Conservation (phyloP, 2,113 vertebrate species). For the Tenrec ecaudatus region DNA sequence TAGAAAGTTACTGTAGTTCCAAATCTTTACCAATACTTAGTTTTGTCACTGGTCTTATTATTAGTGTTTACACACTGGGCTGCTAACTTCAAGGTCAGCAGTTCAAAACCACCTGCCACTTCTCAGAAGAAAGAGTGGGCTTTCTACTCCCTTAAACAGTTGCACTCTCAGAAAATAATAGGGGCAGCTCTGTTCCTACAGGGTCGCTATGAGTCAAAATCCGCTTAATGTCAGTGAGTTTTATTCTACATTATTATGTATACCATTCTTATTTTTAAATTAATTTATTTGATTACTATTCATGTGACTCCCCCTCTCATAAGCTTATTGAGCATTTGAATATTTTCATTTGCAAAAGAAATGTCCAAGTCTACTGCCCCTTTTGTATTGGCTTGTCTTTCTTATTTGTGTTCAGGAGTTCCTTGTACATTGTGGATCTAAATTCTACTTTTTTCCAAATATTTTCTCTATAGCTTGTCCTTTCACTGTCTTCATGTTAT, state of each 20-base stretch:
- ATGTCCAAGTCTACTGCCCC: neutral
- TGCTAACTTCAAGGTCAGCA: no score
- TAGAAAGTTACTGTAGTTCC: neutral
- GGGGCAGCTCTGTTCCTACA: no score
- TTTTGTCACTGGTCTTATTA: neutral
- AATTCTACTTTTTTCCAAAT: neutral
- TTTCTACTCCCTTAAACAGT: no score
- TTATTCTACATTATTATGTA: neutral
- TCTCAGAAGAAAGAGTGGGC: no score
- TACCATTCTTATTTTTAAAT: slow-evolving; percentile 2
- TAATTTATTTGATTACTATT: neutral
- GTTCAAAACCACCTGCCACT: no score
- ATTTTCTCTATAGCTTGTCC: neutral
- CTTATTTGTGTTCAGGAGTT: neutral
- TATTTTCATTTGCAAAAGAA: neutral
- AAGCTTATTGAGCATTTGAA: neutral
- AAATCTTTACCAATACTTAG: neutral
- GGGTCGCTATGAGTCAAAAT: no score
- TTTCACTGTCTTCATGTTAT: neutral
- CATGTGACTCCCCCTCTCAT: neutral
- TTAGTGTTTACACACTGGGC: no score
- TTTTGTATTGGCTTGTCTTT: neutral
- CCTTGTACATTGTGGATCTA: neutral
- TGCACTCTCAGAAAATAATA: no score
- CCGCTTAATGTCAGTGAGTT: no score